Base-by-base conservation (phyloP, 2,888 invertebrate species). In the Sminthurinus aureus region DNA sequence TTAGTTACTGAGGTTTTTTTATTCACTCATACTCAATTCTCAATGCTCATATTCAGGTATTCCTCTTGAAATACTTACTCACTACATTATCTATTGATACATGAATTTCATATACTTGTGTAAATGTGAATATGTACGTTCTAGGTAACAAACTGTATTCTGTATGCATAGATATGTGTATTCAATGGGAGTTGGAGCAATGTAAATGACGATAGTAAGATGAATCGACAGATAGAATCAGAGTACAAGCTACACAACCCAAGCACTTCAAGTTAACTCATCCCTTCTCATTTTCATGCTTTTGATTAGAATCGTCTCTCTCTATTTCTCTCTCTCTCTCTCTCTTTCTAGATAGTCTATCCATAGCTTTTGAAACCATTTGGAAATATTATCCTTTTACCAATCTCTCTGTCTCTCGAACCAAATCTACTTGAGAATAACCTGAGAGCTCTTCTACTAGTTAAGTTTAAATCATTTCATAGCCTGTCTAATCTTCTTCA, bases 181-280 rank as follows among this genome's bases (percentile, higher is more conserved):
- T 38, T 4, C 69, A 24, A 38, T 69, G n/a, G 50, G 67, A 20
- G n/a, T 13, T 77, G 22, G 58, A 77, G 76, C 58, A 77, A 77
- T 58, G 58, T 75, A 22, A 58, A 52, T 75, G 58, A 77, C 24
- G 15, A n/a, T 69, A 20, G 24, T 13, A 73, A 74, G 81, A 81
- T 81, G 81, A 81, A 81, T 81, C 74, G 81, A 81, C 81, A 75
- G 81, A 75, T 74, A 81, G 75, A 81, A 81, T 81, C 71, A 81
- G 38, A 38, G 6, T 38, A n/a, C 38, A 79, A 50, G 80, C 80
- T 58, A 73, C 80, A 81, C 73, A 73, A 81, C 58, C 58, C 74
- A 26, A 81, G 74, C 81, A 81, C 81, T 81, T 81, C 64, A 81
- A 75, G 58, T 75, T 20, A 81, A 75, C 81, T 81, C 74, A 80